Conservation (phyloP, 1,140 invertebrate species). For the Chironomus tepperi region DNA sequence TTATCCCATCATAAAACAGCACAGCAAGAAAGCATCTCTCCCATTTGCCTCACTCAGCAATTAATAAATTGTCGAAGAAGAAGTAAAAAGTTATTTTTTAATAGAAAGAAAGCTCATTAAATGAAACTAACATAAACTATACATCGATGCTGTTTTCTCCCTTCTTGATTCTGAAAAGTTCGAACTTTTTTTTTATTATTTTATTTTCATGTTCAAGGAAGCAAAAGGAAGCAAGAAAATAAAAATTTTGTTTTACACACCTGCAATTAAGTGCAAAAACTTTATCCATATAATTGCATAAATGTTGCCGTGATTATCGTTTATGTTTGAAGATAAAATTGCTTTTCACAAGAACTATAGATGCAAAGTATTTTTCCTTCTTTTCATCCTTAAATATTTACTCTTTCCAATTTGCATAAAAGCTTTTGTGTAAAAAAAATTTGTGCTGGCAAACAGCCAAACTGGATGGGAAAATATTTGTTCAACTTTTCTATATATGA, state of each 20-base stretch:
- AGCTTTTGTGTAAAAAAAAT: not conserved
- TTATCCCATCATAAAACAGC: too few relatives aligned
- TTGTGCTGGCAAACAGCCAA: not conserved
- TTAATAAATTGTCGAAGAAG: too few relatives aligned
- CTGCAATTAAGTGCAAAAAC: slow-evolving; percentile 7
- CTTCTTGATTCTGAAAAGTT: not conserved
- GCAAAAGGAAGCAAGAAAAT: too few relatives aligned
- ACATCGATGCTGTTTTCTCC: not conserved
- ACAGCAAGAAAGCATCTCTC: too few relatives aligned
- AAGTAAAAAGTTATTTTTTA: not conserved
- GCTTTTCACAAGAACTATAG: not conserved
- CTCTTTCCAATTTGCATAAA: slow-evolving; percentile 6
- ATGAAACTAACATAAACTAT: not conserved
- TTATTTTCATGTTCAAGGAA: not conserved
- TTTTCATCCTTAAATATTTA: not conserved
- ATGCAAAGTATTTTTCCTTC: not conserved
- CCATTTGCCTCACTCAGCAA: too few relatives aligned
- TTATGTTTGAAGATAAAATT: slow-evolving; percentile 5
- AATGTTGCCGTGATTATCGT: slow-evolving; percentile 4
- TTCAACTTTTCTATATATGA: not conserved
- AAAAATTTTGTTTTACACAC: not conserved
- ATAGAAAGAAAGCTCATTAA: not conserved
- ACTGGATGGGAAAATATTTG: not conserved
- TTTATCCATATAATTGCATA: slow-evolving; percentile 2
- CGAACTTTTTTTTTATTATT: not conserved